Base-by-base conservation (phyloP, 2,888 invertebrate genomes). In the Macroteleia sp. region DNA sequence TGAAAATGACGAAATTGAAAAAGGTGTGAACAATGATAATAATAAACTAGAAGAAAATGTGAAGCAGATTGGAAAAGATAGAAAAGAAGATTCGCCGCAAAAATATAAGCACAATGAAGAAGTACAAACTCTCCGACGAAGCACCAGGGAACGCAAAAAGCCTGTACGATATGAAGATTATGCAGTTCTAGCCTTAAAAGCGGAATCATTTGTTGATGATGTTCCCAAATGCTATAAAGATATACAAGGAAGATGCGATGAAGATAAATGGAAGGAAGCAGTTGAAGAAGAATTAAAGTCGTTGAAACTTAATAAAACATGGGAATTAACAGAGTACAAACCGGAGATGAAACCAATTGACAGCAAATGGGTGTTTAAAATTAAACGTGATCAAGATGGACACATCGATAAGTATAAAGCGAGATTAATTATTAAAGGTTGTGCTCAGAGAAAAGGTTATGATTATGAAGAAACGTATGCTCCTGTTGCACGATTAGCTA, bases 381-480 rank as follows among this genome's bases (percentile, higher is more conserved):
- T 81, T 2, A 82, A 83, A 54, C 17, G 28, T 2, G 19, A 70
- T 14, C 5, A 30, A 17, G 46, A 44, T 9, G 52, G 61, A n/a
- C 10, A 56, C 4, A 32, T 59, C 9, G 50, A 69, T 4, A 46
- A 14, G 14, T 81, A 83, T 39, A 86, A 87, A 62, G 84, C 86
- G 1, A 76, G 85, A 39, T 50, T 85, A 10, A 85, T 85, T 6
- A 50, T 79, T 3, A 84, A 83, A 57, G 84, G 84, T 2, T 86
- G 79, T 61, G 32, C 76, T 6, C 85, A 85, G 69, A 46, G 42
- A 25, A 28, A 75, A 71, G 30, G 32, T 17, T 16, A 32, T 19
- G 16, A 50, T 56, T 85, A 82, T 73, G 71, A 83, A 46, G 83
- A 87, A 74, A 86, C 82, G 3, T 86, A 81, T 62, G 82, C 85